Evolutionary conservation across 2,113 vertebrate genomes (phyloP).

Genomic region (Bubo blakistoni): DNA sequence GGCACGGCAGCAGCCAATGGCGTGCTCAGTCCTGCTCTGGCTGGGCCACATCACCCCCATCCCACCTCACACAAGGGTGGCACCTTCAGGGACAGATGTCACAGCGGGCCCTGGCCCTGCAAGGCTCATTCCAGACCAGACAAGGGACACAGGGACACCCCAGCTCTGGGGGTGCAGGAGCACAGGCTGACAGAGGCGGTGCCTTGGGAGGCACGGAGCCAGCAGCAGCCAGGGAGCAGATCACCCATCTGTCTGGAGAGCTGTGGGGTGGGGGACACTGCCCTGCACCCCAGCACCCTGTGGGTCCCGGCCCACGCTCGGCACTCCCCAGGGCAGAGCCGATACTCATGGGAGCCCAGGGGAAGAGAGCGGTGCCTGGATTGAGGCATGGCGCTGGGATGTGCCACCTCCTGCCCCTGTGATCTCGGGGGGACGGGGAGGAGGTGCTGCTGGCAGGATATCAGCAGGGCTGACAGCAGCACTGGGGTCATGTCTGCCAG

Average conservation of each 20-base stretch:
- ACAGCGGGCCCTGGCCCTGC: rapidly evolving
- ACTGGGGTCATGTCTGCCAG: not conserved
- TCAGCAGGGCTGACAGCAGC: not conserved
- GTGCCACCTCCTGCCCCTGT: rapidly evolving
- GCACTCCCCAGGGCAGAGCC: not conserved
- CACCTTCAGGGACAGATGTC: not conserved
- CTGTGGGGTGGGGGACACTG: not conserved
- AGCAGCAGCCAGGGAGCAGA: not conserved
- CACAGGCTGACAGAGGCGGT: rapidly evolving
- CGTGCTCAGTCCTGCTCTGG: not conserved
- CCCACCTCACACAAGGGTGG: not conserved
- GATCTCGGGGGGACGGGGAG: not conserved
- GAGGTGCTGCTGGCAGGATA: not conserved
- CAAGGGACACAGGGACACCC: not conserved
- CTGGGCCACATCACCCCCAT: not conserved
- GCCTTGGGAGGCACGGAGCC: not conserved
- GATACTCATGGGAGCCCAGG: not conserved
- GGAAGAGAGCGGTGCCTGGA: not conserved
- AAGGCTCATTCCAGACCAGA: not conserved
- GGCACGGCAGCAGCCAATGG: rapidly evolving
- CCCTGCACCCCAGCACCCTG: not conserved
- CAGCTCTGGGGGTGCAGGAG: not conserved
- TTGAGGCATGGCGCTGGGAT: not conserved
- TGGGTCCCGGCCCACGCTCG: rapidly evolving
- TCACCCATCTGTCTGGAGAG: not conserved